A percentile compares a stretch with the other conserved stretches of the same genome.
Conservation (phyloP, 2,113 vertebrate species). For the Scolopax mira region DNA sequence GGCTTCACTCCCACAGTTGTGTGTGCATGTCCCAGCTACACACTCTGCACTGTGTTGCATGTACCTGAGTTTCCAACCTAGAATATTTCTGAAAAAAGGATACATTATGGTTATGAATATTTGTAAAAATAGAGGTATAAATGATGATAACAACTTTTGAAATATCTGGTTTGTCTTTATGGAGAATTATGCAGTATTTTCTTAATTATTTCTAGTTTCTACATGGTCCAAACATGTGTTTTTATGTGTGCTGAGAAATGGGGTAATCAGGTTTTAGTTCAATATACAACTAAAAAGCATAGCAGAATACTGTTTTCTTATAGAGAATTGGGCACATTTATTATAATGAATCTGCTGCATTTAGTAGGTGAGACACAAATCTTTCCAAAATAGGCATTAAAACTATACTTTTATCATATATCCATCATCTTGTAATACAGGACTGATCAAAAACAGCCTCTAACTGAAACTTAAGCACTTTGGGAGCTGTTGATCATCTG, state of each 20-base stretch:
- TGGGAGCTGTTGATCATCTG: neutral
- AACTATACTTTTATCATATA: neutral
- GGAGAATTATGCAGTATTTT: neutral
- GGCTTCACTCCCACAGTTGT: neutral
- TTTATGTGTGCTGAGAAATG: neutral
- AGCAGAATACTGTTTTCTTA: neutral
- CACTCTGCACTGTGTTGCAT: neutral
- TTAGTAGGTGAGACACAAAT: neutral
- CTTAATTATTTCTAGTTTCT: neutral
- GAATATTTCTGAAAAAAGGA: neutral
- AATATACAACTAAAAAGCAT: neutral
- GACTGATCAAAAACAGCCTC: neutral
- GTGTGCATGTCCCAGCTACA: neutral
- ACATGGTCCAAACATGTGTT: neutral
- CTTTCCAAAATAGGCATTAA: neutral
- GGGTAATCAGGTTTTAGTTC: neutral
- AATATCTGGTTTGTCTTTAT: neutral
- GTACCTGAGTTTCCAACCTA: neutral
- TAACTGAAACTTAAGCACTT: neutral
- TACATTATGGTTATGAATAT: neutral
- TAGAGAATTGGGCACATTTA: neutral
- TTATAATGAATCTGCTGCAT: neutral
- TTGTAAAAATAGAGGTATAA: neutral
- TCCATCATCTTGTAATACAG: neutral
- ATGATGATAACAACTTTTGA: neutral